Evolutionary conservation across 2,888 invertebrate species (phyloP).

Genomic region (Cephus rjabovi): DNA sequence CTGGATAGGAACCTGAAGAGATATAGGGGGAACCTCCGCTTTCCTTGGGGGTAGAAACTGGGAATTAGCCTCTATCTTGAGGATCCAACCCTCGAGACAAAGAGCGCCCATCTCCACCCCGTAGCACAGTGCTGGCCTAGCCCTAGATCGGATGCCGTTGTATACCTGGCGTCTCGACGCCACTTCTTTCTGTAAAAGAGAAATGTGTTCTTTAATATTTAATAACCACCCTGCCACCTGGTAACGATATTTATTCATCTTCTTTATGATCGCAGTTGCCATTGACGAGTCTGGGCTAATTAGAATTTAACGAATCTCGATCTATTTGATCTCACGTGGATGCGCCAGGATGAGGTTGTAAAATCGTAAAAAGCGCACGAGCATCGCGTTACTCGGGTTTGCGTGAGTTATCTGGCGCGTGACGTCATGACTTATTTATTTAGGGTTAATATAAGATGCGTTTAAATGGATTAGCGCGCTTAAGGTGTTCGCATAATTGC

Average conservation of each 20-base stretch:
- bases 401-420: constrained; percentile 58
- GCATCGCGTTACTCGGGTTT: constrained; percentile 23
- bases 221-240: neutral
- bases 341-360: constrained; percentile 44
- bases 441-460: constrained; percentile 2
- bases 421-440: constrained; percentile 57
- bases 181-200: neutral
- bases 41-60: constrained; percentile 57
- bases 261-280: neutral
- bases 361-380: constrained; percentile 27
- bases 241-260: neutral
- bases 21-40: constrained; percentile 32
- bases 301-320: constrained; percentile 57
- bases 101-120: constrained; percentile 35
- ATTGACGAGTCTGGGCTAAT: constrained; percentile 31
- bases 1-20: constrained; percentile 5
- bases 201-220: neutral
- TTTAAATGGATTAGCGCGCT: neutral
- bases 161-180: neutral
- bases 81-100: constrained; percentile 61
- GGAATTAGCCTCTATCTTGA: constrained; percentile 65
- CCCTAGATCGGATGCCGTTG: neutral
- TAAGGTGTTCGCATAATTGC: neutral
- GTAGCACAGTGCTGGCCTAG: neutral
- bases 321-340: constrained; percentile 53